These are phyloP conservation scores for Eristalis intricaria DNA, from an alignment of 2,888 invertebrate genomes.

Conservation along the genomic window DNA sequence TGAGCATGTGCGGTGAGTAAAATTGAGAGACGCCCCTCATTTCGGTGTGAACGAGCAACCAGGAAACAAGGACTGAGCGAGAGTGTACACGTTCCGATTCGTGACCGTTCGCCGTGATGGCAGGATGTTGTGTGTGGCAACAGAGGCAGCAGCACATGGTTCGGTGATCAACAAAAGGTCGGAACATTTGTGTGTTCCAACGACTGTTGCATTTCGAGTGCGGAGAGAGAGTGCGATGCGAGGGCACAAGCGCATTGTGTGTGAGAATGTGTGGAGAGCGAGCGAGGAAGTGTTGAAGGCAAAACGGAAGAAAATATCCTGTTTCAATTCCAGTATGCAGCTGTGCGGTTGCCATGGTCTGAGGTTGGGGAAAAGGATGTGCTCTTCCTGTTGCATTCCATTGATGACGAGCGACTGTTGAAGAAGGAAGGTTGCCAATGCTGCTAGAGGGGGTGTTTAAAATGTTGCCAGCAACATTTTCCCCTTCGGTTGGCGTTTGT, in stretches of 20 bases:
- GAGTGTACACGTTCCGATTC: constrained; percentile 50
- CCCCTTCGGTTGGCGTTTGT: constrained; percentile 57
- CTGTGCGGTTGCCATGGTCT: constrained; percentile 45
- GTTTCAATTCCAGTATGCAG: constrained; percentile 67
- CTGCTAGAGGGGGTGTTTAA: neutral
- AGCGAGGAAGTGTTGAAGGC: constrained; percentile 49
- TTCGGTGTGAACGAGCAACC: constrained; percentile 30
- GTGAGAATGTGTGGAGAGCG: neutral
- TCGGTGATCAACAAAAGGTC: constrained; percentile 73
- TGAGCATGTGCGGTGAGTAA: constrained; percentile 74
- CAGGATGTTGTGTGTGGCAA: constrained; percentile 51
- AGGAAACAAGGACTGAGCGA: constrained; percentile 57
- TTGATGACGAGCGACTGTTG: constrained; percentile 41
- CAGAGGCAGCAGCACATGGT: constrained; percentile 71
- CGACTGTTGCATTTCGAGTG: constrained; percentile 64
- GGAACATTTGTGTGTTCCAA: constrained; percentile 66
- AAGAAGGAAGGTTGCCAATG: neutral
- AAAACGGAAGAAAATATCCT: constrained; percentile 70
- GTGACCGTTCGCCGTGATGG: constrained; percentile 39
- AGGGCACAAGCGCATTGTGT: constrained; percentile 65
- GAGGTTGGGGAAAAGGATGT: constrained; percentile 62
- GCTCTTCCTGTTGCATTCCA: constrained; percentile 70
- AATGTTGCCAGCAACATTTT: constrained; percentile 68
- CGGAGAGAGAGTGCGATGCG: constrained; percentile 32
- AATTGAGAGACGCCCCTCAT: constrained; percentile 23